A percentile compares a stretch with the other conserved stretches of the same genome.
phyloP scores from a whole-genome alignment of 1,140 invertebrate species.

The Belonocnema kinseyi region DNA sequence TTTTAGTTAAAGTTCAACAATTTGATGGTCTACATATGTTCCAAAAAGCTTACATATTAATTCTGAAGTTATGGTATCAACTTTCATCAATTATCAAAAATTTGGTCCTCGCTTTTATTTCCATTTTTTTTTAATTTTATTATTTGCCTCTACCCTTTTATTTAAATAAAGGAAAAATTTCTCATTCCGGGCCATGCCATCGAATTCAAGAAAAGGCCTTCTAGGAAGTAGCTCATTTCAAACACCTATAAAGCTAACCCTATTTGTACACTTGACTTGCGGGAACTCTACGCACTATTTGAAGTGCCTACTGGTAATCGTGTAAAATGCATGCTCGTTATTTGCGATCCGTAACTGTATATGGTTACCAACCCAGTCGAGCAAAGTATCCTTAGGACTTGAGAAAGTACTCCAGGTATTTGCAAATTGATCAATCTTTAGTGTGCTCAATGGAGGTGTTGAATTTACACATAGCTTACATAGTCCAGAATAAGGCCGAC shows the following conservation, averaged over 20 bases:
- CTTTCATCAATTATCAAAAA: too few species aligned
- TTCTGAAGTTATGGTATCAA: too few species aligned
- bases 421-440: conserved; percentile 3
- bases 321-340: neutral
- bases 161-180: neutral
- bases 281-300: neutral
- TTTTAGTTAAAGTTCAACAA: too few species aligned
- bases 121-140: too few species aligned
- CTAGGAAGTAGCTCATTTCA: conserved; percentile 2
- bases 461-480: neutral
- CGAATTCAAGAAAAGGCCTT: neutral
- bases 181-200: neutral
- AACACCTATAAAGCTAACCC: conserved; percentile 1
- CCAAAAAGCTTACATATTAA: too few species aligned
- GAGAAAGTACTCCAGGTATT: neutral
- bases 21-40: too few species aligned
- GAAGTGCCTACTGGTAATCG: neutral
- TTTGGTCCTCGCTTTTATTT: too few species aligned
- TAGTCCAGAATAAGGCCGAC: too few species aligned
- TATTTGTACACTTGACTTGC: neutral
- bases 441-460: neutral
- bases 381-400: conserved; percentile 13
- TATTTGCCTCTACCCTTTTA: too few species aligned
- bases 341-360: neutral
- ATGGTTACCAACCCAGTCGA: neutral